Percentiles rank a stretch among this genome's conserved stretches.
Evolutionary conservation across 1,140 invertebrate genomes (phyloP).

Genomic region (Sarcophaga peregrina): DNA sequence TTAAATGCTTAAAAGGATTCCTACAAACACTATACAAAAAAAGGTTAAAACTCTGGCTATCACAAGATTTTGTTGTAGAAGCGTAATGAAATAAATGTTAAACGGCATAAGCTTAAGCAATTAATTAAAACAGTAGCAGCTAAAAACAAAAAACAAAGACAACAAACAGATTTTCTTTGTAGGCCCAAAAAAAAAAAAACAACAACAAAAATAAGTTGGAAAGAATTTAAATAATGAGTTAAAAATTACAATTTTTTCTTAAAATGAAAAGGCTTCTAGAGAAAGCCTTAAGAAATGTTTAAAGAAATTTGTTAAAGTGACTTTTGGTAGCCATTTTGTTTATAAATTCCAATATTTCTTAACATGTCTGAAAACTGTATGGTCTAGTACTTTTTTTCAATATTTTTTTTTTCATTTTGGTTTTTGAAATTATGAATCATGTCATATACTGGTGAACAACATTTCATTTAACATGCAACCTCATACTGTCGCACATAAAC

Average conservation of each 20-base stretch:
- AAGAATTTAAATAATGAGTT: constrained; percentile 10
- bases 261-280: not conserved
- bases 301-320: too few relatives aligned
- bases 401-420: not conserved
- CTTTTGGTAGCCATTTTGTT: constrained; percentile 2
- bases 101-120: constrained; percentile 35
- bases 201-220: not conserved
- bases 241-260: constrained; percentile 24
- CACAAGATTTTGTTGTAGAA: not conserved
- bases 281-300: too few relatives aligned
- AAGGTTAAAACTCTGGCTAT: not conserved
- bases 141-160: too few relatives aligned
- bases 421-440: not conserved
- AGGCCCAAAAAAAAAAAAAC: not conserved
- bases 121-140: constrained; percentile 34
- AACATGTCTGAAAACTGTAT: constrained; percentile 2
- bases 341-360: not conserved
- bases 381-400: not conserved
- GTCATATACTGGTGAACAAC: not conserved
- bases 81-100: constrained; percentile 32
- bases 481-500: not conserved
- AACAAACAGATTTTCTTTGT: constrained; percentile 29
- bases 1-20: constrained; percentile 35
- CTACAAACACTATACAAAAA: constrained; percentile 17
- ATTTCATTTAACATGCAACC: not conserved